These are phyloP conservation scores for Callaeas wilsoni DNA, from an alignment of 2,113 vertebrate species.

Conservation along the genomic window DNA sequence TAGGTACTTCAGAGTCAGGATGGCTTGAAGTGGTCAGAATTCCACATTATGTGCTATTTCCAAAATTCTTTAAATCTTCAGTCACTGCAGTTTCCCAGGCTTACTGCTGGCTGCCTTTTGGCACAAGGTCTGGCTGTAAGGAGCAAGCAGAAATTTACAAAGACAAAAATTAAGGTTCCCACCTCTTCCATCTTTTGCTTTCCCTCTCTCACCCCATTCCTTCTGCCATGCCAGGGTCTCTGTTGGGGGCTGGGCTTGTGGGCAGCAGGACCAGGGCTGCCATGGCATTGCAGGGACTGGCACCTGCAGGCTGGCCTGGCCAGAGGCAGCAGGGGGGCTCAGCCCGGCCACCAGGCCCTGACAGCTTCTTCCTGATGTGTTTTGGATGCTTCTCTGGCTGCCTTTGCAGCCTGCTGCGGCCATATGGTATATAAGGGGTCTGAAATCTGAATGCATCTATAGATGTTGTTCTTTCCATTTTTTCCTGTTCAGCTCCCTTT, in stretches of 20 bases:
- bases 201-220: rapidly evolving
- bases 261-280: not conserved
- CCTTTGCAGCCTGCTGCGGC: not conserved
- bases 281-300: not conserved
- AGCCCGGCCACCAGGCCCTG: not conserved
- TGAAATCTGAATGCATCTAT: not conserved
- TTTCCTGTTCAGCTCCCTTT: not conserved
- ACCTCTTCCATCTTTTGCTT: not conserved
- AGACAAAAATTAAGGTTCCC: not conserved
- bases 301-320: not conserved
- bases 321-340: not conserved
- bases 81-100: rapidly evolving
- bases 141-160: not conserved
- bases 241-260: rapidly evolving
- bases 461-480: not conserved
- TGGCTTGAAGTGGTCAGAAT: not conserved
- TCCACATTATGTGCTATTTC: not conserved
- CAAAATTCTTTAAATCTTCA: not conserved
- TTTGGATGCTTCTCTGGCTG: not conserved
- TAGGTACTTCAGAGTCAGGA: not conserved
- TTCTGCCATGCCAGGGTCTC: not conserved
- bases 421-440: not conserved
- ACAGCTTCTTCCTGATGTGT: not conserved
- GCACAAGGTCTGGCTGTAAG: rapidly evolving
- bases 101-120: not conserved